Conservation (phyloP, 1,140 invertebrate species). For the Propsilocerus akamusi region DNA sequence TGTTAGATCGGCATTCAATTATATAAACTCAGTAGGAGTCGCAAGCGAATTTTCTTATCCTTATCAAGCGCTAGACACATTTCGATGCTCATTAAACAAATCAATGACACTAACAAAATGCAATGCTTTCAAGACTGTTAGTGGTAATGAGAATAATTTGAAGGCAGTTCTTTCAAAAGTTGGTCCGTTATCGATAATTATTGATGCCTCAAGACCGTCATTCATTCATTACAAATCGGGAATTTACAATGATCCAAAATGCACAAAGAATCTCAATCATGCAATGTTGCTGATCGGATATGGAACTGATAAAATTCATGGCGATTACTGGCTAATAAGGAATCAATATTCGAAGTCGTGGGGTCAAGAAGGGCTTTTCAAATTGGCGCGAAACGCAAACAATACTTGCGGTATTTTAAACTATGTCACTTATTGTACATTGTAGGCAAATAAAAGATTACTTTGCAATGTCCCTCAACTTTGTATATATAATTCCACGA, state of each 20-base stretch:
- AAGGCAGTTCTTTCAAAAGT: slow-evolving; percentile 65
- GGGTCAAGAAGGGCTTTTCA: slow-evolving; percentile 55
- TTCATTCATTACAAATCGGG: slow-evolving; percentile 61
- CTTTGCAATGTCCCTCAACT: too few relatives aligned
- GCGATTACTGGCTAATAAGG: slow-evolving; percentile 47
- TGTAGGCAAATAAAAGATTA: too few relatives aligned
- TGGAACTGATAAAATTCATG: slow-evolving; percentile 36
- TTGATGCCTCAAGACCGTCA: slow-evolving; percentile 53
- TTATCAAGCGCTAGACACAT: slow-evolving; percentile 23
- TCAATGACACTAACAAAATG: slow-evolving; percentile 30
- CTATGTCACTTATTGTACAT: not conserved
- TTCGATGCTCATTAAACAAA: slow-evolving; percentile 33
- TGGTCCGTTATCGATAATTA: slow-evolving; percentile 42
- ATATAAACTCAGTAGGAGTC: slow-evolving; percentile 31
- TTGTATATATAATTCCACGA: too few relatives aligned
- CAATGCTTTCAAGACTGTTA: slow-evolving; percentile 20
- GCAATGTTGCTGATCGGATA: slow-evolving; percentile 72
- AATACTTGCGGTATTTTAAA: slow-evolving; percentile 51
- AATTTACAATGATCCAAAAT: slow-evolving; percentile 17
- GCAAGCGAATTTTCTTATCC: slow-evolving; percentile 31
- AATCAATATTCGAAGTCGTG: slow-evolving; percentile 52
- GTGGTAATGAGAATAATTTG: slow-evolving; percentile 49
- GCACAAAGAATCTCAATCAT: slow-evolving; percentile 44
- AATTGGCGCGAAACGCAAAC: slow-evolving; percentile 49
- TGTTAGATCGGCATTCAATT: slow-evolving; percentile 35